Conservation (phyloP, 1,140 invertebrate genomes). For the Drosophila sp. region DNA sequence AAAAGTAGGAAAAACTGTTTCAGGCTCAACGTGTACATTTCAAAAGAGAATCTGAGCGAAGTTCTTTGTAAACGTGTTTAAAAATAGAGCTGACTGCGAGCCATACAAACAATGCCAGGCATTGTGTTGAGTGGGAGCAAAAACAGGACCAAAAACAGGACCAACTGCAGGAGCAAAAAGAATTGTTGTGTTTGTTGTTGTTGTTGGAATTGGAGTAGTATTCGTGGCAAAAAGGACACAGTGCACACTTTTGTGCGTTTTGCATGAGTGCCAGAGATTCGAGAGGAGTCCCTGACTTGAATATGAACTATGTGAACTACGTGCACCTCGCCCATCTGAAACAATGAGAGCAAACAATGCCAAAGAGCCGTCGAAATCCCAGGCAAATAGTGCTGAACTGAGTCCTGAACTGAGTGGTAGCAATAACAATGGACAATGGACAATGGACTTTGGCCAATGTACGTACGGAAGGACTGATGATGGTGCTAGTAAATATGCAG, state of each 20-base stretch:
- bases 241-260: conserved; percentile 54
- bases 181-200: neutral
- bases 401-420: conserved; percentile 10
- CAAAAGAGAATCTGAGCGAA: conserved; percentile 42
- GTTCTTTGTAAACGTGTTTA: conserved; percentile 55
- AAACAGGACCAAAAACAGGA: neutral
- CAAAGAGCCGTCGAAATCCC: conserved; percentile 34
- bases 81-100: conserved; percentile 31
- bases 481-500: conserved; percentile 41
- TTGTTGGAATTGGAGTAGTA: conserved; percentile 3
- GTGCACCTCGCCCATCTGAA: conserved; percentile 47
- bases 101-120: conserved; percentile 38
- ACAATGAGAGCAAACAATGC: conserved; percentile 51
- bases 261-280: conserved; percentile 47
- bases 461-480: neutral
- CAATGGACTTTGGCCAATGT: no score
- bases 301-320: conserved; percentile 49
- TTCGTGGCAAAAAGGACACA: conserved; percentile 27
- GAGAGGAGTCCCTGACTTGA: conserved; percentile 51
- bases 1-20: conserved; percentile 10
- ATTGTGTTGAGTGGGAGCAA: conserved; percentile 24
- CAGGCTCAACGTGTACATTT: conserved; percentile 41
- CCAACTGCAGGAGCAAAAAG: neutral
- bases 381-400: conserved; percentile 30
- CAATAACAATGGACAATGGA: conserved; percentile 36